phyloP scores from a whole-genome alignment of 2,113 vertebrate species.

The Ciconia stormi region DNA sequence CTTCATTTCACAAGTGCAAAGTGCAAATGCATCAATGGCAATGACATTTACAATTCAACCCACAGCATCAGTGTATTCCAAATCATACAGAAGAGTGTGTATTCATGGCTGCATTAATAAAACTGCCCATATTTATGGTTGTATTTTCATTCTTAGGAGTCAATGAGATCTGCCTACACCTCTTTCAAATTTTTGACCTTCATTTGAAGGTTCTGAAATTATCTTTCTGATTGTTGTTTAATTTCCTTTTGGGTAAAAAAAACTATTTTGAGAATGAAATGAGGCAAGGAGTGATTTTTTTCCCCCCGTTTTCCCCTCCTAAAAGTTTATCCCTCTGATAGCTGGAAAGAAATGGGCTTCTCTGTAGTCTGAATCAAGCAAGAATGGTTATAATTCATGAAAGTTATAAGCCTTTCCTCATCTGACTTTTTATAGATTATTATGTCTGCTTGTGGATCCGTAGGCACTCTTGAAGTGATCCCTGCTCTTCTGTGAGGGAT shows the following conservation, averaged over 20 bases:
- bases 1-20: background rate
- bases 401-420: background rate
- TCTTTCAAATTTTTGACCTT: background rate
- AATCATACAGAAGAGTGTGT: background rate
- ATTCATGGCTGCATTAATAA: background rate
- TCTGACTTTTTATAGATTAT: background rate
- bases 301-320: background rate
- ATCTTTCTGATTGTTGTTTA: background rate
- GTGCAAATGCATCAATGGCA: background rate
- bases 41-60: background rate
- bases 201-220: background rate
- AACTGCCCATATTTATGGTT: background rate
- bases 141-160: background rate
- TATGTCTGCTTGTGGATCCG: background rate
- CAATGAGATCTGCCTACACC: background rate
- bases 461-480: background rate
- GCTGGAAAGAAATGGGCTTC: background rate
- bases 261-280: background rate
- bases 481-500: background rate
- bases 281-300: background rate
- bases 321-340: background rate
- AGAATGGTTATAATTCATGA: background rate
- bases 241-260: background rate
- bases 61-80: background rate
- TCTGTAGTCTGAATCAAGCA: background rate